Evolutionary conservation across 2,113 vertebrate genomes (phyloP), one percentile per base, ranked within the genome.

Genomic region (Smithornis capensis): DNA sequence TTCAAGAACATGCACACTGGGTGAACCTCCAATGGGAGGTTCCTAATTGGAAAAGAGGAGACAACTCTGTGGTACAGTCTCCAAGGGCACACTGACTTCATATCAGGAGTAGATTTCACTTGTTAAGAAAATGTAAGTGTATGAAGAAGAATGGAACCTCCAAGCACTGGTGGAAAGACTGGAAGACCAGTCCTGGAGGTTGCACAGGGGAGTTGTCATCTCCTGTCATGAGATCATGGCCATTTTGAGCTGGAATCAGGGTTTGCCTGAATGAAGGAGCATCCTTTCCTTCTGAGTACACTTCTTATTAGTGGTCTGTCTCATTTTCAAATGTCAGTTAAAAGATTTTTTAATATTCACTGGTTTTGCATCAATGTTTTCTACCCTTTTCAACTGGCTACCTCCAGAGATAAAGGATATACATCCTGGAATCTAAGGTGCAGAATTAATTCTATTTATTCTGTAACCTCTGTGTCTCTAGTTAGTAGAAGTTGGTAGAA

Each of bases 51-150:
- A 22, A 69, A 3, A 53, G 9, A 2, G 2, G 40, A 78, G 27
- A n/a, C 4, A 68, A 5, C 29, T 55, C 21, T 27, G 14, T 9
- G 4, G 1, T 60, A 15, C 12, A 52, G 21, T 9, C 35, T 49
- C 31, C 49, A 73, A 29, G 31, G 12, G 4, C 11, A 23, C 0
- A 0, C 8, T 63, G 31, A n/a, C 23, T 50, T 27, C 35, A 42
- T 14, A 29, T 2, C 11, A 52, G 44, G 11, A 71, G 19, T 1
- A 5, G 24, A 63, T 85, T 78, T 67, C 31, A 68, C n/a, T 78
- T 67, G 45, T 50, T 63, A 31, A 52, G 47, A 40, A 88, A 83
- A 83, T 0, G 31, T 8, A 31, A 74, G 14, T 15, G 4, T 6
- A 5, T 47, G 53, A 75, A 57, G 47, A 71, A 56, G 19, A 91